A percentile compares a stretch with the other conserved stretches of the same genome.
These are phyloP conservation scores for Yponomeuta evonymella DNA, from an alignment of 2,888 invertebrate species.

Conservation along the genomic window DNA sequence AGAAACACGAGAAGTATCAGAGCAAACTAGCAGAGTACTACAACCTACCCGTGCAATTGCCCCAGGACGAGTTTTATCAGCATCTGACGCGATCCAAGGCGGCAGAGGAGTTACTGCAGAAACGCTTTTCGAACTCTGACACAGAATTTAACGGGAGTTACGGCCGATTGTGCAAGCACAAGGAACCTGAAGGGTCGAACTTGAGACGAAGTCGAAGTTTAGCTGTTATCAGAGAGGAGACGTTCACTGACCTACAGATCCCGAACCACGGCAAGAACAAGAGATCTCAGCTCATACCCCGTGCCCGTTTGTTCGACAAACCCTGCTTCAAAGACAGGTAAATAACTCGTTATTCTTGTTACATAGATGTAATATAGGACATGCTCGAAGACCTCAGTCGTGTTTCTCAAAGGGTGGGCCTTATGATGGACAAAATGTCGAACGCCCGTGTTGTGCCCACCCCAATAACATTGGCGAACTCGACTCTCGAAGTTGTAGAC, in stretches of 20 bases:
- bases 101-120: slow-evolving; percentile 63
- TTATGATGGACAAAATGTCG: too few relatives aligned
- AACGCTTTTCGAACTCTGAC: slow-evolving; percentile 64
- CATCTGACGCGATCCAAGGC: slow-evolving; percentile 66
- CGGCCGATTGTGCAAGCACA: slow-evolving; percentile 68
- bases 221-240: slow-evolving; percentile 86
- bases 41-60: slow-evolving; percentile 62
- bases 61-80: slow-evolving; percentile 71
- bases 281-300: slow-evolving; percentile 86
- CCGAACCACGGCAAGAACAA: slow-evolving; percentile 78
- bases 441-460: too few relatives aligned
- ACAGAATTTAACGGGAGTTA: slow-evolving; percentile 68
- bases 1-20: slow-evolving; percentile 68
- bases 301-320: slow-evolving; percentile 86
- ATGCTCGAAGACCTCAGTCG: too few relatives aligned
- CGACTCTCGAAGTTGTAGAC: too few relatives aligned
- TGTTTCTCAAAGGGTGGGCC: too few relatives aligned
- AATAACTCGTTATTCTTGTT: neutral
- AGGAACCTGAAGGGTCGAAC: slow-evolving; percentile 70
- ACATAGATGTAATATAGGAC: too few relatives aligned
- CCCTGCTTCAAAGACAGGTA: slow-evolving; percentile 85
- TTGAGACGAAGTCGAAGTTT: slow-evolving; percentile 82
- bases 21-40: slow-evolving; percentile 70
- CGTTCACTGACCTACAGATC: slow-evolving; percentile 82
- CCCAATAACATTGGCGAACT: too few relatives aligned